Evolutionary conservation across 1,140 invertebrate genomes (phyloP).

Genomic region (Pantala flavescens): DNA sequence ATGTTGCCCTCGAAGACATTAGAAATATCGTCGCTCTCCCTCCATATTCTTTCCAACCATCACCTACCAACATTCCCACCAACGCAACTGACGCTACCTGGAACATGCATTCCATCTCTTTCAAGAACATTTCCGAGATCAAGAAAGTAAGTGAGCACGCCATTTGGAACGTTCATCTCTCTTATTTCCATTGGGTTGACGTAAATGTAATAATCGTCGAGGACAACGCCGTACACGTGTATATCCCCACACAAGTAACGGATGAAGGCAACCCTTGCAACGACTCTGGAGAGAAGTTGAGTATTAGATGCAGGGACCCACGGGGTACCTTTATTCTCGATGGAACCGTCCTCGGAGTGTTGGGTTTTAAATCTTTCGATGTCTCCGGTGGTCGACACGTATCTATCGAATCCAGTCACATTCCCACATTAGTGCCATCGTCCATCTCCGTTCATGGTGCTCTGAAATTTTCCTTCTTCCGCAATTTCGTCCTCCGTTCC

Average conservation of each 20-base stretch:
- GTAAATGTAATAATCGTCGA: not conserved
- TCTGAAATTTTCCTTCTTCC: not conserved
- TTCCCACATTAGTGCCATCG: not conserved
- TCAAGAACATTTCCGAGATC: not conserved
- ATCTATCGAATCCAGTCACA: not conserved
- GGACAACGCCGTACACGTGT: not conserved
- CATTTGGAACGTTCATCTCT: not conserved
- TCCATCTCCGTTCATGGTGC: not conserved
- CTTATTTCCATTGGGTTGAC: not conserved
- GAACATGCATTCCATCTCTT: not conserved
- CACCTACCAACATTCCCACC: not conserved
- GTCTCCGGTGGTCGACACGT: not conserved
- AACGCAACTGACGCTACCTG: not conserved
- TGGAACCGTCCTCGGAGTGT: not conserved
- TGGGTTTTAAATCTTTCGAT: not conserved
- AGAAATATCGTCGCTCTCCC: not conserved
- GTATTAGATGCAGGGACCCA: not conserved
- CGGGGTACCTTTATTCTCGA: not conserved
- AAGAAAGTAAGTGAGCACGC: not conserved
- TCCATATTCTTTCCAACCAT: not conserved
- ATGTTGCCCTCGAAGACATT: not conserved
- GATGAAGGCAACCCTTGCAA: not conserved
- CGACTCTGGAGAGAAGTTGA: not conserved
- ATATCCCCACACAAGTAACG: not conserved
- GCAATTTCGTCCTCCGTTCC: not conserved